These are phyloP conservation scores for Acanthosepion lycidas DNA, from an alignment of 2,888 invertebrate genomes.

Conservation along the genomic window DNA sequence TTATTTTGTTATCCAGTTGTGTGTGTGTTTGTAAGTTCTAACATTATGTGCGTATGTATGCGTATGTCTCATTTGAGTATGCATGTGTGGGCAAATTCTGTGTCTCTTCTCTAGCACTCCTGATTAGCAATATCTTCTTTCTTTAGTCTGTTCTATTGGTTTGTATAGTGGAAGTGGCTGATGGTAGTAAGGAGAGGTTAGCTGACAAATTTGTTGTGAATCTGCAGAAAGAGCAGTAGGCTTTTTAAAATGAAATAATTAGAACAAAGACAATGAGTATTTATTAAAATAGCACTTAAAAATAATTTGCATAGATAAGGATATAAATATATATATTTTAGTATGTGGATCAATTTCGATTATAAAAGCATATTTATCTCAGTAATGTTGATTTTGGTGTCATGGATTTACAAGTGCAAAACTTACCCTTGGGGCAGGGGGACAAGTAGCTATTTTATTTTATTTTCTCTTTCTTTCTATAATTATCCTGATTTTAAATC, in stretches of 20 bases:
- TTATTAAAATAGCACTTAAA: no score
- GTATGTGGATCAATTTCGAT: background rate
- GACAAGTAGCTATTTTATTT: background rate
- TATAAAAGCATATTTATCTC: background rate
- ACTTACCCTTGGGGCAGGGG: background rate
- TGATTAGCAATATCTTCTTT: background rate
- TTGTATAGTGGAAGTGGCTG: background rate
- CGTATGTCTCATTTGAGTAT: background rate
- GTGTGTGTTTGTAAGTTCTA: no score
- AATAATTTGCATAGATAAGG: background rate
- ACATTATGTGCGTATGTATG: background rate
- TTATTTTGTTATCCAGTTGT: background rate
- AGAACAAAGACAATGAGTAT: no score
- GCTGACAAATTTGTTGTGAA: no score
- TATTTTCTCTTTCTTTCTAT: background rate
- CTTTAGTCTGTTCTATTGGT: background rate
- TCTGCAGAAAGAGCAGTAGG: no score
- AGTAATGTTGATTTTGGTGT: background rate
- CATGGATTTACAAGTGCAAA: background rate
- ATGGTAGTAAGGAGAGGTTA: background rate
- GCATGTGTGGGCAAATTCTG: slow-evolving; percentile 21
- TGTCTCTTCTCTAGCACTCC: background rate
- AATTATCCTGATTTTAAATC: background rate
- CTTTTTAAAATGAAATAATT: no score
- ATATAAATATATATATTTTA: background rate